phyloP scores from a whole-genome alignment of 1,140 invertebrate species.

The Cotesia typhae region DNA sequence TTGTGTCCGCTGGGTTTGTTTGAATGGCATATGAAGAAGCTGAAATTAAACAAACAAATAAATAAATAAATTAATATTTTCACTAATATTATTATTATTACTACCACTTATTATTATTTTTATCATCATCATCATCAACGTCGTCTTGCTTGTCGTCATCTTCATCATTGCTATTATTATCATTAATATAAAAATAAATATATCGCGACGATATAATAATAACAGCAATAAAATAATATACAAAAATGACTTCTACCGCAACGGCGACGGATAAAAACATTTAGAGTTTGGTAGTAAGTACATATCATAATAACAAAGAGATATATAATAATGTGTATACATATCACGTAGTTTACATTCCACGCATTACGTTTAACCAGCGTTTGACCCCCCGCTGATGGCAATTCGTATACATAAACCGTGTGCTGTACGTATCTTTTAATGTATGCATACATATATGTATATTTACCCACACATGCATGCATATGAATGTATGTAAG shows the following conservation, averaged over 20 bases:
- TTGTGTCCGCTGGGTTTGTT: constrained; percentile 70
- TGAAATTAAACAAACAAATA: constrained; percentile 63
- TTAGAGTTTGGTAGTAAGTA: neutral
- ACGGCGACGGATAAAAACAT: neutral
- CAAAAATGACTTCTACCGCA: too few species aligned
- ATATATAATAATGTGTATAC: constrained; percentile 7
- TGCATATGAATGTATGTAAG: neutral
- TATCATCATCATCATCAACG: too few species aligned
- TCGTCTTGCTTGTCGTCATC: too few species aligned
- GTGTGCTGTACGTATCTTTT: neutral
- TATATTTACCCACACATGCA: neutral
- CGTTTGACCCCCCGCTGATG: constrained; percentile 20
- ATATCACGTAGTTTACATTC: constrained; percentile 17
- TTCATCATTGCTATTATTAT: too few species aligned
- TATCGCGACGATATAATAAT: too few species aligned
- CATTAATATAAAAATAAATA: too few species aligned
- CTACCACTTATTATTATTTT: too few species aligned
- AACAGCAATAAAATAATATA: too few species aligned
- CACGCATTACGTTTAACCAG: constrained; percentile 16
- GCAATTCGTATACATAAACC: constrained; percentile 18
- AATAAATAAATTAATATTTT: neutral
- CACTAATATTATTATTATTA: neutral
- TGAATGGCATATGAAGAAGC: constrained; percentile 65
- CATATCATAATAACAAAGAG: neutral
- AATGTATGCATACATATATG: neutral